Percentiles rank a stretch among this genome's conserved stretches.
phyloP scores from a whole-genome alignment of 2,888 invertebrate genomes.

The Saturnia pavonia region DNA sequence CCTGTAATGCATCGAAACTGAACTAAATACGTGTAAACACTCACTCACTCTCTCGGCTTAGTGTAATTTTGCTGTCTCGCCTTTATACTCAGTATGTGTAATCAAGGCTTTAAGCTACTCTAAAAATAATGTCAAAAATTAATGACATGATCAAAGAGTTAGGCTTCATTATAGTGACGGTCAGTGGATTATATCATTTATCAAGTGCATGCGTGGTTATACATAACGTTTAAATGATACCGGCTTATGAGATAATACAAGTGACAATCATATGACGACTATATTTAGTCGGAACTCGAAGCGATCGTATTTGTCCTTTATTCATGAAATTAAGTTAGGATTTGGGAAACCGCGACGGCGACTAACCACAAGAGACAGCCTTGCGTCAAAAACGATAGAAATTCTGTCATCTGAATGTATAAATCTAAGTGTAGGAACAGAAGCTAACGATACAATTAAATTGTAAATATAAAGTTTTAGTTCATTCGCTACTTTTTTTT shows the following conservation, averaged over 20 bases:
- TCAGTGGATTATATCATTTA: no score
- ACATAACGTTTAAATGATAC: background rate
- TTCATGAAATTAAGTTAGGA: background rate
- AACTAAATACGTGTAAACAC: no score
- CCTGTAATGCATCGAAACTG: no score
- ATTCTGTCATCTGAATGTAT: background rate
- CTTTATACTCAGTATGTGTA: no score
- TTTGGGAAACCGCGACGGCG: background rate
- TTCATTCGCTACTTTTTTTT: background rate
- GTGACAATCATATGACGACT: background rate
- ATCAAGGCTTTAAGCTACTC: no score
- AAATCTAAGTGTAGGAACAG: background rate
- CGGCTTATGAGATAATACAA: background rate
- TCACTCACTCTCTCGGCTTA: no score
- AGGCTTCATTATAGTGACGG: no score
- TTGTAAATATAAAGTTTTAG: background rate
- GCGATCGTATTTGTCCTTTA: background rate
- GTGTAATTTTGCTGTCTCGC: no score
- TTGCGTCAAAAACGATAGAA: background rate
- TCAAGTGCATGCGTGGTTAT: background rate
- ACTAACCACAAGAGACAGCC: background rate
- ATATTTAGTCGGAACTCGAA: background rate
- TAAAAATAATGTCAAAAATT: no score
- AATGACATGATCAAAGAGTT: no score
- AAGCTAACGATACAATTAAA: background rate